A percentile compares a stretch with the other conserved stretches of the same genome.
phyloP scores from a whole-genome alignment of 1,140 invertebrate species.

The Globodera rostochiensis region DNA sequence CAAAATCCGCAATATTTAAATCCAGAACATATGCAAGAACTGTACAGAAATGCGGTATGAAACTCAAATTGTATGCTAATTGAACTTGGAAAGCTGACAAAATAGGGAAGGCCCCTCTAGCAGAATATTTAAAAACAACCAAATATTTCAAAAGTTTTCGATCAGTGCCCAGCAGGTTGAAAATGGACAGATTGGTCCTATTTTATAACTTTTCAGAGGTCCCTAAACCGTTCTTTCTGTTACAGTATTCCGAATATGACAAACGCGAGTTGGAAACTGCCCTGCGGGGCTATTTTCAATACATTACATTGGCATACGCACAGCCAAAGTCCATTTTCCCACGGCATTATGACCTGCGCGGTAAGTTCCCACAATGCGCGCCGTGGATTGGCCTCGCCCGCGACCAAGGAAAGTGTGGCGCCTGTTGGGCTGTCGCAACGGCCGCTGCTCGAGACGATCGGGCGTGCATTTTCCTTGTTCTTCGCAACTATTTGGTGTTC shows the following conservation, averaged over 20 bases:
- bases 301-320: not conserved
- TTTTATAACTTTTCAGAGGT: too few species aligned
- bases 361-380: not conserved
- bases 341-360: not conserved
- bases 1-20: not conserved
- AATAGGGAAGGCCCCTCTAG: too few species aligned
- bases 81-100: too few species aligned
- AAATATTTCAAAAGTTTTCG: too few species aligned
- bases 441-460: not conserved
- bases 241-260: not conserved
- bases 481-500: not conserved
- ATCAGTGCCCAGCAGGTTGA: too few species aligned
- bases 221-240: not conserved
- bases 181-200: too few species aligned
- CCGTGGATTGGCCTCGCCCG: not conserved
- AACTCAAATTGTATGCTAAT: too few species aligned
- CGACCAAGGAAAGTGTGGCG: constrained; percentile 1
- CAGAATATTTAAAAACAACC: too few species aligned
- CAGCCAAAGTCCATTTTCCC: not conserved
- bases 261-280: not conserved
- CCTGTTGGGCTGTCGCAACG: constrained; percentile 17
- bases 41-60: not conserved
- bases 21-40: not conserved
- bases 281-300: not conserved
- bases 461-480: not conserved